These are phyloP conservation scores for Callyntrura sp. DNA, from an alignment of 2,888 invertebrate genomes.

Conservation along the genomic window DNA sequence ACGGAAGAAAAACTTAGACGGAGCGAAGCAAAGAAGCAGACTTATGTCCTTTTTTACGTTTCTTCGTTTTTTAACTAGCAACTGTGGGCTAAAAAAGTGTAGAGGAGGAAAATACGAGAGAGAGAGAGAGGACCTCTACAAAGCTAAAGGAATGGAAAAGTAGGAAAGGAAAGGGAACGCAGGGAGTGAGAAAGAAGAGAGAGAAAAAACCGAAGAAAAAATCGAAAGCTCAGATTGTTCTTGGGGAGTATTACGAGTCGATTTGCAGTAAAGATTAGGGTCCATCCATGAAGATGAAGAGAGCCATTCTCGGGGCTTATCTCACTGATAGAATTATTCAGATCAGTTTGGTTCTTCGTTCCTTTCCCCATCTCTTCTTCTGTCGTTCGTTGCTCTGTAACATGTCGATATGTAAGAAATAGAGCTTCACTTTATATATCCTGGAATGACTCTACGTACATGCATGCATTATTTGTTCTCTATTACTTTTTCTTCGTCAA, in stretches of 20 bases:
- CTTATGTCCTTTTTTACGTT: conserved; percentile 48
- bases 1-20: conserved; percentile 51
- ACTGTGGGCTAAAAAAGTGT: conserved; percentile 8
- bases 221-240: conserved; percentile 82
- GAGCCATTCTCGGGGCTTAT: conserved; percentile 84
- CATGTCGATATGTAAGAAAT: conserved; percentile 30
- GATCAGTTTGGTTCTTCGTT: conserved; percentile 81
- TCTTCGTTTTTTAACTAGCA: conserved; percentile 31
- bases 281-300: conserved; percentile 84
- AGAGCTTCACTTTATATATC: not conserved
- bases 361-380: conserved; percentile 28
- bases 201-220: conserved; percentile 23
- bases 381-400: conserved; percentile 6
- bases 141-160: conserved; percentile 25
- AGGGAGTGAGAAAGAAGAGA: conserved; percentile 43
- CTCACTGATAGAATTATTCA: conserved; percentile 84
- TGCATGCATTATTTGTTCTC: not conserved
- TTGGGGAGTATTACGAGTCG: conserved; percentile 84
- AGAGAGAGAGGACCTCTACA: conserved; percentile 45
- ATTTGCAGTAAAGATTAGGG: conserved; percentile 84
- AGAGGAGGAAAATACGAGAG: conserved; percentile 56
- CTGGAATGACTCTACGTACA: not conserved
- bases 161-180: conserved; percentile 10
- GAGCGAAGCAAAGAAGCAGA: not conserved
- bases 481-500: conserved; percentile 41